phyloP scores from a whole-genome alignment of 2,797 vertebrate genomes.

The Anolis apletophallus region DNA sequence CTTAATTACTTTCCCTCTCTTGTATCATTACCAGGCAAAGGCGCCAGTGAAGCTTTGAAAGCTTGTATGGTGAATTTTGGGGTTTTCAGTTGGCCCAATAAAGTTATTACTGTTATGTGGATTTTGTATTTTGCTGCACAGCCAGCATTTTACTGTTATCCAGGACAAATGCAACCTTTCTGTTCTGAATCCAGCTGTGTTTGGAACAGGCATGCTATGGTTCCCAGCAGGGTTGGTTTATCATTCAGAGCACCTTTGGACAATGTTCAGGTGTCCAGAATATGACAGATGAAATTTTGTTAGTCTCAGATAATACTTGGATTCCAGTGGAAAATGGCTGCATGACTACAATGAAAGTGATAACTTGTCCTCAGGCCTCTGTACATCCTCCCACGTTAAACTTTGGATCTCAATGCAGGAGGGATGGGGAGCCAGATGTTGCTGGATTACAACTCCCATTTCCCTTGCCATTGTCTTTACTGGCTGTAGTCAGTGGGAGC shows the following conservation, averaged over 20 bases:
- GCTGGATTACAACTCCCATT: background rate
- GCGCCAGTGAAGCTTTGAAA: no score
- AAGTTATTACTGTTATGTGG: no score
- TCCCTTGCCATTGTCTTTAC: background rate
- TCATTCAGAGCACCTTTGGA: background rate
- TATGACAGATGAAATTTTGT: background rate
- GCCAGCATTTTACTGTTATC: no score
- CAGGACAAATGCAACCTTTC: background rate
- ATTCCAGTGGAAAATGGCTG: background rate
- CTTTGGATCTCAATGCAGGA: background rate
- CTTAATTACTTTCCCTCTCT: no score
- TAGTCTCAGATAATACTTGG: background rate
- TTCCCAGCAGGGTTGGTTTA: background rate
- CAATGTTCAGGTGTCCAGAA: background rate
- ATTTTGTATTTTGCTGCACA: no score
- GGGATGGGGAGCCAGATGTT: background rate
- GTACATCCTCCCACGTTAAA: background rate
- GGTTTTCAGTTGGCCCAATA: no score
- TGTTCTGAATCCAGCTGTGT: background rate
- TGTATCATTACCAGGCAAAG: no score
- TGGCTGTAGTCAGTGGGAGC: background rate
- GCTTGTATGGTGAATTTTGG: no score
- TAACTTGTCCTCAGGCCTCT: background rate
- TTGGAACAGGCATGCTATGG: background rate
- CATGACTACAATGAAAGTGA: background rate